Conservation (phyloP, 2,888 invertebrate species). For the Ennomos erosarius region DNA sequence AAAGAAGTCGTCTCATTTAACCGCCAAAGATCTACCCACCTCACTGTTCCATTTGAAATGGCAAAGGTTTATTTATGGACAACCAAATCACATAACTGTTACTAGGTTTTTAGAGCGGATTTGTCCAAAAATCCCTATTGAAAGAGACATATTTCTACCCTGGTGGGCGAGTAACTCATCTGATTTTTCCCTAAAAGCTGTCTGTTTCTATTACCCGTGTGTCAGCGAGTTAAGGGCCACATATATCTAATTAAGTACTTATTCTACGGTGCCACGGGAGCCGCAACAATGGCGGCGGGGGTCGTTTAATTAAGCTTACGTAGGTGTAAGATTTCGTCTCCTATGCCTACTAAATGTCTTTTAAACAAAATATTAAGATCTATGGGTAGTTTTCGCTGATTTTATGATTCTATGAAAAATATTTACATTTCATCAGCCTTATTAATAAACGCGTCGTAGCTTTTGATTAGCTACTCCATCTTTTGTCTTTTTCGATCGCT, state of each 20-base stretch:
- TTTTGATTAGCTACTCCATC: too few species aligned
- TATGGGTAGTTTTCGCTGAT: constrained; percentile 2
- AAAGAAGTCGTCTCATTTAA: too few species aligned
- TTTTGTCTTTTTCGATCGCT: too few species aligned
- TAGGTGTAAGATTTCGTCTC: constrained; percentile 49
- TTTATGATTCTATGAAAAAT: not conserved
- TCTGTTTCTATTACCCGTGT: constrained; percentile 36
- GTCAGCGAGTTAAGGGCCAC: constrained; percentile 49
- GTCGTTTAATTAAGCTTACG: constrained; percentile 61
- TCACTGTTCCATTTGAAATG: too few species aligned
- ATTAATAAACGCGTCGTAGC: too few species aligned
- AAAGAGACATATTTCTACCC: not conserved
- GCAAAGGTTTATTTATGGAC: too few species aligned
- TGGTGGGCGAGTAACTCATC: too few species aligned
- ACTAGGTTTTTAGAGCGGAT: too few species aligned
- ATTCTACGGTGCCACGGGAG: constrained; percentile 57
- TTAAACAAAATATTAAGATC: constrained; percentile 45
- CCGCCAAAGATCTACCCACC: too few species aligned
- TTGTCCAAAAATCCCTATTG: constrained; percentile 5
- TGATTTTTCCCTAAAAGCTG: too few species aligned
- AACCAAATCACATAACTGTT: too few species aligned
- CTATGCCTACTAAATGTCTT: constrained; percentile 41
- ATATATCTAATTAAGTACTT: constrained; percentile 68
- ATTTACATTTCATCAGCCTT: too few species aligned
- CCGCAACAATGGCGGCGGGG: constrained; percentile 62